Percentiles rank a stretch among this genome's conserved stretches.
phyloP scores from a whole-genome alignment of 2,888 invertebrate genomes.

The Ctena decussata region DNA sequence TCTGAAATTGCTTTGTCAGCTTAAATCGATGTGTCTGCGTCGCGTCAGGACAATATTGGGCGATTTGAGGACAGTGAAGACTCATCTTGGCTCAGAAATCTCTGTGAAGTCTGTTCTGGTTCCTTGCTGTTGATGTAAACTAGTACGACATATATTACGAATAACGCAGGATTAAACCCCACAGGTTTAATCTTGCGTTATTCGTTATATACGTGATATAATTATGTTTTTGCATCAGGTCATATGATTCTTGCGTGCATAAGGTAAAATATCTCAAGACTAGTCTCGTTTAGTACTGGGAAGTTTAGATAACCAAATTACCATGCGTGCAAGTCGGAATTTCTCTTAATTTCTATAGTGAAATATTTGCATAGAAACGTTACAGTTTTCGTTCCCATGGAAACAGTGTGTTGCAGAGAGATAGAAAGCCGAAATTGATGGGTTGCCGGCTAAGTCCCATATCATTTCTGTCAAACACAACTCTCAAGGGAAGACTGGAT shows the following conservation, averaged over 20 bases:
- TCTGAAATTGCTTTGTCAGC: constrained; percentile 5
- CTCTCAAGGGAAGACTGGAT: background rate
- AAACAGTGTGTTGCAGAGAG: background rate
- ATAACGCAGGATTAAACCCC: too few relatives aligned
- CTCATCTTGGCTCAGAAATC: too few relatives aligned
- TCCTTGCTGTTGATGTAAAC: too few relatives aligned
- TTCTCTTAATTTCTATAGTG: constrained; percentile 3
- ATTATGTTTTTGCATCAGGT: too few relatives aligned
- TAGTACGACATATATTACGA: too few relatives aligned
- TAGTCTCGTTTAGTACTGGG: background rate
- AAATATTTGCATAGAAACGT: constrained; percentile 3
- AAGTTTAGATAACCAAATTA: constrained; percentile 4
- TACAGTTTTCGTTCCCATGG: background rate
- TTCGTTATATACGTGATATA: too few relatives aligned
- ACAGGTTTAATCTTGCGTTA: too few relatives aligned
- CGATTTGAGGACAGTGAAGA: too few relatives aligned
- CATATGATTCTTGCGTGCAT: too few relatives aligned
- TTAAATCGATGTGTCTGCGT: background rate
- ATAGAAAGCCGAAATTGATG: background rate
- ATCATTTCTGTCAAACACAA: background rate
- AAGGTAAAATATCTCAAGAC: too few relatives aligned
- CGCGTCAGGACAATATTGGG: too few relatives aligned
- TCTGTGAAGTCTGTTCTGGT: too few relatives aligned
- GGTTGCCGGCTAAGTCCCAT: background rate
- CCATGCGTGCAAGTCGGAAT: background rate